Evolutionary conservation across 1,140 invertebrate genomes (phyloP), one percentile per base, ranked within the genome.

Genomic region (Arion vulgaris): DNA sequence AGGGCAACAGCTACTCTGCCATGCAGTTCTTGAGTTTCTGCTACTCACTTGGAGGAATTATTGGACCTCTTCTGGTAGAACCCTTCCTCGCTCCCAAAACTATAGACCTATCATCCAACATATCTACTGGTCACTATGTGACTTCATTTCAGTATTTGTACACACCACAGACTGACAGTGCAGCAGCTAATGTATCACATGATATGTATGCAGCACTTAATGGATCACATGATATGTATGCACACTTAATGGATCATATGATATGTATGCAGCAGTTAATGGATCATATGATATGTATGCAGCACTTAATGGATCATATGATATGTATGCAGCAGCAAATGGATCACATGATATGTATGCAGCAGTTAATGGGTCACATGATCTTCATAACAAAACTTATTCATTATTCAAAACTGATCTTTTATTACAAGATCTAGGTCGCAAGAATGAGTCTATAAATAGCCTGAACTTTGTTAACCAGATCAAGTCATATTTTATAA

Each of bases 1-100:
- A 91, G 0, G 86, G 89, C 53, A 86, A 92, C 32, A 91, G 92
- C 23, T 77, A 81, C 57, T 84, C 83, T 0, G 85, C 75, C 66
- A 83, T 87, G 83, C 86, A 87, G 77, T 80, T 78, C 49, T 39
- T 87, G 15, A 86, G 87, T 72, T 87, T 88, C 72, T 38, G 74
- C 49, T 88, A 85, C 68, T 85, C 87, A 36, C 45, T 87, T 39
- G 87, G 87, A n/a, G 87, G 87, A 39, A 80, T 85, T 23, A 57
- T 88, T 15, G 83, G 85, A 23, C 87, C 87, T 11, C 80, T 88
- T 7, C 57, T 82, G 23, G 83, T 83, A 13, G 83, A 85, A n/a
- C 87, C 87, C 1, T 88, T 88, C 84, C 81, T 88, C 17, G 69
- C 84, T 32, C 83, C 84, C 34, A 23, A 36, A 7, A 34, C 36